A percentile compares a stretch with the other conserved stretches of the same genome.
Conservation (phyloP, 92 coral and sea anemone species). For the Metridium senile region DNA sequence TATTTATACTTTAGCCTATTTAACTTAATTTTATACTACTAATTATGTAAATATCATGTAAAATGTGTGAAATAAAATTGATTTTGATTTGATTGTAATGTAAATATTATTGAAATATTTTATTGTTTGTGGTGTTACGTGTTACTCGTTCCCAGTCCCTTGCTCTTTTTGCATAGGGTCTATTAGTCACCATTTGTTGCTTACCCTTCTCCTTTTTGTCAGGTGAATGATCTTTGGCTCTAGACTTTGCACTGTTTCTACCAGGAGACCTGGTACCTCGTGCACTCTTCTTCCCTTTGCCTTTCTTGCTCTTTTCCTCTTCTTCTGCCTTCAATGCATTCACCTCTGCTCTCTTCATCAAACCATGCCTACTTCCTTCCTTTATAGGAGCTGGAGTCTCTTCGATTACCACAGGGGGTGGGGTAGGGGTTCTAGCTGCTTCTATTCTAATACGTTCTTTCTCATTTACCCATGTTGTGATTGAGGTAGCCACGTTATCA, state of each 20-base stretch:
- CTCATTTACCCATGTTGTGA: slow-evolving; percentile 70
- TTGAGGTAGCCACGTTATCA: slow-evolving; percentile 84
- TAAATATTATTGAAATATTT: too few species aligned
- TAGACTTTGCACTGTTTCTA: slow-evolving; percentile 60
- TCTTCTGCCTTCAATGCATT: slow-evolving; percentile 95
- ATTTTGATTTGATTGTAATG: too few species aligned
- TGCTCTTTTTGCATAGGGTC: too few species aligned
- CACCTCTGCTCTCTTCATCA: slow-evolving; percentile 87
- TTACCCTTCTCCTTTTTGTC: slow-evolving; percentile 58
- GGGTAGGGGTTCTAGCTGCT: slow-evolving; percentile 90
- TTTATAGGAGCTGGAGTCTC: slow-evolving; percentile 77
- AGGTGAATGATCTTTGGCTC: slow-evolving; percentile 69
- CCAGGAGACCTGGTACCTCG: slow-evolving; percentile 76
- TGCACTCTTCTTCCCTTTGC: slow-evolving; percentile 85
- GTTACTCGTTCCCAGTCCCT: too few species aligned
- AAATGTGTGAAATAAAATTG: too few species aligned
- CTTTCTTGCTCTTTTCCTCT: slow-evolving; percentile 84
- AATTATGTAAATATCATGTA: too few species aligned
- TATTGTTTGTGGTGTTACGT: too few species aligned
- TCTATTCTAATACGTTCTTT: slow-evolving; percentile 71
- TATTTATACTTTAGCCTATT: too few species aligned
- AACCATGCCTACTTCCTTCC: slow-evolving; percentile 92
- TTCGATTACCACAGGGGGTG: slow-evolving; percentile 85
- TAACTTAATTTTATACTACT: too few species aligned
- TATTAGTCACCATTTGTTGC: too few species aligned